Evolutionary conservation across 2,797 vertebrate genomes (phyloP).

Genomic region (Arctocebus calabarensis): DNA sequence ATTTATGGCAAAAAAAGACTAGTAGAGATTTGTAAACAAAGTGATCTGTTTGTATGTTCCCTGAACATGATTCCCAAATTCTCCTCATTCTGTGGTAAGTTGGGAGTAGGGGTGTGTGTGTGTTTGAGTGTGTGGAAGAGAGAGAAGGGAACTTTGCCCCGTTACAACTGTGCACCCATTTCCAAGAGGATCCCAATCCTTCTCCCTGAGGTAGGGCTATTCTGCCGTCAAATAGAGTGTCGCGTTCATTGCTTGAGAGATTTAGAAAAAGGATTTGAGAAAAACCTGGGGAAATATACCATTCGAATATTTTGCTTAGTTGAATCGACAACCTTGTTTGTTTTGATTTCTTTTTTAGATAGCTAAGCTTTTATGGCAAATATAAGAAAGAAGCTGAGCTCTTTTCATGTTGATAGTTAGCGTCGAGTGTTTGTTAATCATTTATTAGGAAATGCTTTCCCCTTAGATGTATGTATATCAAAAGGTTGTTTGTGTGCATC

Average conservation of each 20-base stretch:
- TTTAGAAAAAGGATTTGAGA: background rate
- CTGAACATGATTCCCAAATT: background rate
- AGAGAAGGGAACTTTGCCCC: background rate
- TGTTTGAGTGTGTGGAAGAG: too few species aligned
- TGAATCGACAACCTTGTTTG: background rate
- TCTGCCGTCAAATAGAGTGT: background rate
- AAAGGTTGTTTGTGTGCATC: conserved; percentile 33
- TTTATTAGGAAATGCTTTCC: conserved; percentile 59
- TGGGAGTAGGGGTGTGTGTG: background rate
- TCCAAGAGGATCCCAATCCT: background rate
- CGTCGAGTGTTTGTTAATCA: conserved; percentile 48
- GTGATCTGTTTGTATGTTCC: background rate
- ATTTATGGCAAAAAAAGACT: background rate
- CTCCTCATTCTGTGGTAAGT: background rate
- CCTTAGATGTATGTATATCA: background rate
- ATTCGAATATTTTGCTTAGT: conserved; percentile 47
- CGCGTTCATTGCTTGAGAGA: background rate
- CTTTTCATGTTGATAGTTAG: background rate
- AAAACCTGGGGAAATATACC: background rate
- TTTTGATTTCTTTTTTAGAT: background rate
- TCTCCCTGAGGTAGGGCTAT: background rate
- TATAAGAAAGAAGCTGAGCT: background rate
- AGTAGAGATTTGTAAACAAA: background rate
- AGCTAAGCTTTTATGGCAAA: conserved; percentile 25
- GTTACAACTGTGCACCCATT: background rate